Evolutionary conservation across 2,888 invertebrate species (phyloP), one percentile per base, ranked within the genome.

Genomic region (Stictocephala bisonia): DNA sequence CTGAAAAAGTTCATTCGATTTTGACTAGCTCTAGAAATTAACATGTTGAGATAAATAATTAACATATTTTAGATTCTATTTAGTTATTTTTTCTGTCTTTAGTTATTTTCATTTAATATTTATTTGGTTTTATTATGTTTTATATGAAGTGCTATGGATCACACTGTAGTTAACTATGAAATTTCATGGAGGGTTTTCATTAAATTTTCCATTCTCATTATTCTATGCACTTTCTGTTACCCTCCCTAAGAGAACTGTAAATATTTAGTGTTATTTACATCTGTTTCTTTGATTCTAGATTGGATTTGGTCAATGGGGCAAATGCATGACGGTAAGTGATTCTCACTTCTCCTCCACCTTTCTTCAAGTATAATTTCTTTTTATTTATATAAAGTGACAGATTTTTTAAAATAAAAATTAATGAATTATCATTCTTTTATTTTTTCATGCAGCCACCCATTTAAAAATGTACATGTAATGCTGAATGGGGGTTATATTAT

Each of bases 251-350:
- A 31, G 24, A 6, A 20, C 40, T 60, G 60, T 40, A 60, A 20
- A 60, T 60, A 60, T 35, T 18, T n/a, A 13, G 26, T 64, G 41
- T 64, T 40, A 60, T 18, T 64, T 64, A 64, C n/a, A n/a, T 41
- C 26, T 72, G 60, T 73, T 76, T 78, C 75, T 76, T 78, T 74
- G 73, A 89, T 89, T 93, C 88, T 93, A 96, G 96, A 96, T 94
- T 95, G 96, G 92, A 95, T 96, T 95, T 96, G 96, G 96, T 95
- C 95, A 88, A 92, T 96, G 92, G 96, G 95, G 90, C 94, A 95
- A 89, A 92, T 96, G 90, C 95, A 95, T 88, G 96, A 96, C 90
- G 95, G 96, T 96, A 90, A 94, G 94, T 92, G n/a, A n/a, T n/a
- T n/a, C n/a, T n/a, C n/a, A n/a, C n/a, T n/a, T n/a, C n/a, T n/a